phyloP scores from a whole-genome alignment of 2,888 invertebrate species.

The Ectropis crepuscularia region DNA sequence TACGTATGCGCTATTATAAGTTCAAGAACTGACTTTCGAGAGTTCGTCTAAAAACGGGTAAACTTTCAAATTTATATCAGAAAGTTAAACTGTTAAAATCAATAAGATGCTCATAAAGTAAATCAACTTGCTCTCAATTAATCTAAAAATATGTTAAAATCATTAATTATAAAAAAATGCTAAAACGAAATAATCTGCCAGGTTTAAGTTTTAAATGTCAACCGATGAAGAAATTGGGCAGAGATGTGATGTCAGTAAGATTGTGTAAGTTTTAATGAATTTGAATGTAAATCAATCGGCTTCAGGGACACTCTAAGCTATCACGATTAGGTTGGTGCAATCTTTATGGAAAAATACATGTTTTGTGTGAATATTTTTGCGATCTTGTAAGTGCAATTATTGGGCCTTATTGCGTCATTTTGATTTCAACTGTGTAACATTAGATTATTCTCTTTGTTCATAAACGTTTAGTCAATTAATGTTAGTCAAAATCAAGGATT shows the following conservation, averaged over 20 bases:
- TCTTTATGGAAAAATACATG: constrained; percentile 31
- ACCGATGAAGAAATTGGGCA: constrained; percentile 30
- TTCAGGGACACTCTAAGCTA: constrained; percentile 28
- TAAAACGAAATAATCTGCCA: constrained; percentile 19
- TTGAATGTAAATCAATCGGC: constrained; percentile 33
- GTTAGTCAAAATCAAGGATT: too few relatives aligned
- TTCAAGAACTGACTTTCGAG: too few relatives aligned
- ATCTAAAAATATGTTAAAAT: constrained; percentile 7
- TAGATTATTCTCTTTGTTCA: too few relatives aligned
- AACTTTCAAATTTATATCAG: too few relatives aligned
- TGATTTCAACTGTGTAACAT: neutral
- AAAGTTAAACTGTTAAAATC: too few relatives aligned
- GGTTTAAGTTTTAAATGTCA: constrained; percentile 30
- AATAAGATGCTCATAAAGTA: too few relatives aligned
- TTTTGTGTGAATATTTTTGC: constrained; percentile 28
- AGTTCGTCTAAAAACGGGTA: too few relatives aligned
- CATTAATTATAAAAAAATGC: constrained; percentile 16
- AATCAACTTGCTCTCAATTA: too few relatives aligned
- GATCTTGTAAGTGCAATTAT: constrained; percentile 13
- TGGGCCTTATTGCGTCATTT: neutral
- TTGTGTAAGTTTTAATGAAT: constrained; percentile 35
- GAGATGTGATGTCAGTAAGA: constrained; percentile 30
- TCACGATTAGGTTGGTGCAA: constrained; percentile 24
- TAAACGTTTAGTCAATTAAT: too few relatives aligned
- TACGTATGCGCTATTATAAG: too few relatives aligned